phyloP scores from a whole-genome alignment of 2,113 vertebrate species.

The Chaenogobius annularis region DNA sequence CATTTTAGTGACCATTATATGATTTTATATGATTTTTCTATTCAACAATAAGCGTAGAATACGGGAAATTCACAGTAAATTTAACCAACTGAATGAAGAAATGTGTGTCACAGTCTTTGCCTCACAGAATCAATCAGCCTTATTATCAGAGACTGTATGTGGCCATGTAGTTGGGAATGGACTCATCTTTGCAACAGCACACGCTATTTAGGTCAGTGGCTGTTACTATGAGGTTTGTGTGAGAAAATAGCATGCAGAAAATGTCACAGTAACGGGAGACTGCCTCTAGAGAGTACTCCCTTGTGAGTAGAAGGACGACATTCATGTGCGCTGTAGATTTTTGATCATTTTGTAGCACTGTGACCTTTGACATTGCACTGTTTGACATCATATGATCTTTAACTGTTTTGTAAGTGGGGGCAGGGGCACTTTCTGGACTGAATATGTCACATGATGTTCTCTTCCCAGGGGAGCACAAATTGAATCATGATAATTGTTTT shows the following conservation, averaged over 20 bases:
- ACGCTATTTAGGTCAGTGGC: neutral
- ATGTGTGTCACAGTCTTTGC: neutral
- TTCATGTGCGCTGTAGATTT: neutral
- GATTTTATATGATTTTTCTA: no score
- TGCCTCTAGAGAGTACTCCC: constrained; percentile 1
- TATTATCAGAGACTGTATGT: neutral
- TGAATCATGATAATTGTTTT: constrained; percentile 31
- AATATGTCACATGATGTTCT: constrained; percentile 30
- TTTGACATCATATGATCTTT: neutral
- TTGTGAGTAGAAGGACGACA: neutral
- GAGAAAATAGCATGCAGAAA: constrained; percentile 49
- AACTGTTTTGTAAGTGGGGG: constrained; percentile 1
- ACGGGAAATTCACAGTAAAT: neutral
- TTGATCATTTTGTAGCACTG: neutral
- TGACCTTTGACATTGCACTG: constrained; percentile 16
- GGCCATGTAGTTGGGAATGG: neutral
- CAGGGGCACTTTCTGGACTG: neutral
- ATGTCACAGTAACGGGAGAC: constrained; percentile 57
- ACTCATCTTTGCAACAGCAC: neutral
- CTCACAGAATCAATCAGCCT: neutral
- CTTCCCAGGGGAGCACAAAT: neutral
- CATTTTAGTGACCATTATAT: no score
- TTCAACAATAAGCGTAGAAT: neutral
- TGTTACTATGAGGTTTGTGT: constrained; percentile 7
- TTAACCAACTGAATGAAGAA: neutral